Conservation (phyloP, 2,113 vertebrate genomes). For the Antennarius striatus region DNA sequence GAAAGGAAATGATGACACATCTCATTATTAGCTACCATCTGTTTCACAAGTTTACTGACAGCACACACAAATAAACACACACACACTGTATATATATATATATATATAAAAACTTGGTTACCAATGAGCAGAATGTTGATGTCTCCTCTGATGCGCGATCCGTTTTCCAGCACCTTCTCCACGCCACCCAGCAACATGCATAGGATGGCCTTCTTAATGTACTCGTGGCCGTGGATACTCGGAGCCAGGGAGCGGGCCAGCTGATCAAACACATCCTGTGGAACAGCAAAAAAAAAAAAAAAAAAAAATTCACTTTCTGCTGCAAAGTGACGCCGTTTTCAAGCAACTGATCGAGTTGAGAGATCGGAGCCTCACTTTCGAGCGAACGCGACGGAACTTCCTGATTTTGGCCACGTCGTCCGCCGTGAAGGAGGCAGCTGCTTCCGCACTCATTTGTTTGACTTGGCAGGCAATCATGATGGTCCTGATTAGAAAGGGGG, state of each 20-base stretch:
- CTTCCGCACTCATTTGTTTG: constrained; percentile 93
- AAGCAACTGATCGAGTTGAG: rapidly evolving
- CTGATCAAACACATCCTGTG: constrained; percentile 90
- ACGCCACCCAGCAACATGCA: constrained; percentile 95
- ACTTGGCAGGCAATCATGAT: constrained; percentile 93
- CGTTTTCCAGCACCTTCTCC: constrained; percentile 94
- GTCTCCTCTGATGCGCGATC: constrained; percentile 93
- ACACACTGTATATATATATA: neutral
- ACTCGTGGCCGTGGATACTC: constrained; percentile 95
- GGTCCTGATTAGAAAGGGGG: constrained; percentile 77
- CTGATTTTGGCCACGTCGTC: constrained; percentile 94
- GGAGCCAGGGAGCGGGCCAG: constrained; percentile 90
- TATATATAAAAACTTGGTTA: constrained; percentile 46
- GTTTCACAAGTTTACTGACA: neutral
- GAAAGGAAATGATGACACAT: neutral
- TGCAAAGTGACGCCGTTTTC: neutral
- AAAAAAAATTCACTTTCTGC: neutral
- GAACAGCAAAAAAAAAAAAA: no score
- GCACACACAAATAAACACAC: neutral
- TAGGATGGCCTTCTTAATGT: constrained; percentile 97
- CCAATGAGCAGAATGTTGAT: constrained; percentile 97
- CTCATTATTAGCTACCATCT: neutral
- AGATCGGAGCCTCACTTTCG: constrained; percentile 77
- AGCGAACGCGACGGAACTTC: constrained; percentile 87
- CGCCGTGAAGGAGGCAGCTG: constrained; percentile 84